phyloP scores from a whole-genome alignment of 2,113 vertebrate species.

The Clarias macrocephalus region DNA sequence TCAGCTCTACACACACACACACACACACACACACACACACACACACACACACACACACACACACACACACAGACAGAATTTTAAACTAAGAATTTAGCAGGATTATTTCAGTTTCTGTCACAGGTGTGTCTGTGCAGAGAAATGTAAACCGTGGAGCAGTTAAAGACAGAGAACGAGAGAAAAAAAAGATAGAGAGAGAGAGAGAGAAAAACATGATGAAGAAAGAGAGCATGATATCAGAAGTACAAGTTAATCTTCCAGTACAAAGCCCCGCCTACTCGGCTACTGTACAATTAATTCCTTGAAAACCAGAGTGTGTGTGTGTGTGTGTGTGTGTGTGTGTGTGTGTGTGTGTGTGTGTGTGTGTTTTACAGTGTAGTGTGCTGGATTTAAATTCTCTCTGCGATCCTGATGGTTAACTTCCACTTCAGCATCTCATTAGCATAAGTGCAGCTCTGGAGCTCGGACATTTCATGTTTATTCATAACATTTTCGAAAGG shows the following conservation, averaged over 20 bases:
- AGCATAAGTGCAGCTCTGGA: slow-evolving; percentile 52
- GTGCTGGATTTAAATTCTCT: not conserved
- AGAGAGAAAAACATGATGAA: slow-evolving; percentile 20
- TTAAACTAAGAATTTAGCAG: slow-evolving; percentile 65
- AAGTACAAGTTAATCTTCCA: slow-evolving; percentile 34
- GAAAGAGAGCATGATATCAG: slow-evolving; percentile 50
- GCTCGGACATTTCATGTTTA: not conserved
- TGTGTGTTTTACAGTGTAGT: slow-evolving; percentile 45
- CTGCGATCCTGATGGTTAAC: slow-evolving; percentile 51
- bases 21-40: slow-evolving; percentile 60
- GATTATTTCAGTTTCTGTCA: slow-evolving; percentile 53
- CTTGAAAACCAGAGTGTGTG: slow-evolving; percentile 60
- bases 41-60: slow-evolving; percentile 37
- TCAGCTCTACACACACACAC: slow-evolving; percentile 43
- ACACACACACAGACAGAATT: slow-evolving; percentile 53
- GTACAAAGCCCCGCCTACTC: not conserved
- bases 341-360: not conserved
- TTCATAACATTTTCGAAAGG: not conserved
- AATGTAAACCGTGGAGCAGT: slow-evolving; percentile 1
- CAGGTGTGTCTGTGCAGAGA: slow-evolving; percentile 57
- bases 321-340: not conserved
- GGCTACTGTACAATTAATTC: not conserved
- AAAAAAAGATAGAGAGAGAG: slow-evolving; percentile 17
- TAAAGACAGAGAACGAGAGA: not conserved
- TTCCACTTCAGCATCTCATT: slow-evolving; percentile 69